phyloP scores from a whole-genome alignment of 2,888 invertebrate species.

The Drosophila glabriapex region DNA sequence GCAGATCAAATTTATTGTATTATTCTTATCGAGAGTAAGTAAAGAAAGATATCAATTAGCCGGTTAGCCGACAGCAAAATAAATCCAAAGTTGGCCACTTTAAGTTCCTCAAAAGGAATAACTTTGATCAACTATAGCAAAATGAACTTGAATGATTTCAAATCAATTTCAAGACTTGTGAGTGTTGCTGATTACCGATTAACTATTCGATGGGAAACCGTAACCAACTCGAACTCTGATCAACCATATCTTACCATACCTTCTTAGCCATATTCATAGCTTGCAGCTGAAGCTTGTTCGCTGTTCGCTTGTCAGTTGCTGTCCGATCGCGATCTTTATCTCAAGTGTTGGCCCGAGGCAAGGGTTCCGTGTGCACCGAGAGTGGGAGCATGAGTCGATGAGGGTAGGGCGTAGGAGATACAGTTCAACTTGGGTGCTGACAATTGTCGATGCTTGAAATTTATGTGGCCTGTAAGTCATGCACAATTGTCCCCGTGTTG shows the following conservation, averaged over 20 bases:
- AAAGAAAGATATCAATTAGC: too few relatives aligned
- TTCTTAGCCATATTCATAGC: neutral
- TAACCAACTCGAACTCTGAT: neutral
- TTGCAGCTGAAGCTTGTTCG: slow-evolving; percentile 10
- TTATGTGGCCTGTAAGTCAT: slow-evolving; percentile 63
- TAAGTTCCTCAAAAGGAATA: neutral
- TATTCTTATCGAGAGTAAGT: neutral
- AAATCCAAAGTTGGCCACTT: neutral
- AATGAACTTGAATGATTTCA: too few relatives aligned
- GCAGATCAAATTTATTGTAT: neutral
- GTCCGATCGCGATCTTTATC: slow-evolving; percentile 52
- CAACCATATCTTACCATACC: neutral
- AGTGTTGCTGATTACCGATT: neutral
- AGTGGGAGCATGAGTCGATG: neutral
- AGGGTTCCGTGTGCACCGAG: slow-evolving; percentile 33
- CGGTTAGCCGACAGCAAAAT: neutral
- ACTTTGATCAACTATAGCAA: too few relatives aligned
- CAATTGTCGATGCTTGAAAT: slow-evolving; percentile 61
- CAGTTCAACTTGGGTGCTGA: slow-evolving; percentile 49
- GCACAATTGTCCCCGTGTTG: slow-evolving; percentile 30
- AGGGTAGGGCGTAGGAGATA: neutral
- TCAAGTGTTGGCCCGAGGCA: slow-evolving; percentile 47
- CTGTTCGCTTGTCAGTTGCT: slow-evolving; percentile 20
- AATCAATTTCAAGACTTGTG: neutral
- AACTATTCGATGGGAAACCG: neutral